Evolutionary conservation across 2,888 invertebrate genomes (phyloP), one percentile per base, ranked within the genome.

Genomic region (Drosophila pseudotalamancana): DNA sequence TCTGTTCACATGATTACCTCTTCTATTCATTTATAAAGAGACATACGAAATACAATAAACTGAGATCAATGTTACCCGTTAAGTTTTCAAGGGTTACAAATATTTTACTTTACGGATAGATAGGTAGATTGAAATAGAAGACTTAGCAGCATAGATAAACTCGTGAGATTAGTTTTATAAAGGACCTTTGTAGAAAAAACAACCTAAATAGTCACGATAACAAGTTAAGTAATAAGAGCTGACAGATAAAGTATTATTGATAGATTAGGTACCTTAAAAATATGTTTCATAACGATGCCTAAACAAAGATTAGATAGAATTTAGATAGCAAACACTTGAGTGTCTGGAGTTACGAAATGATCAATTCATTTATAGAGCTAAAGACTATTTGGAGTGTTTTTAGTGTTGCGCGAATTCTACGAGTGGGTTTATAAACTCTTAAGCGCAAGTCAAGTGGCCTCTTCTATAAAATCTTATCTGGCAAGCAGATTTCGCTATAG

Each of bases 271-370:
- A 40, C 23, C 23, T 29, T n/a, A n/a, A n/a, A n/a, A n/a, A n/a
- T n/a, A n/a, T n/a, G n/a, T 43, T 45, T 48, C 21, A 21, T 57
- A 57, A 23, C 8, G 45, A 12, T 51, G 14, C 27, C 42, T 21
- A 21, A 31, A 32, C 23, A 6, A 6, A 49, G 75, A 73, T 75
- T 75, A 71, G 62, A 75, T 71, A 56, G 23, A 40, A 59, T 42
- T 6, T 18, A 43, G 35, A 59, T 37, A 59, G 23, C 35, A 35
- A 21, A 9, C 25, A 11, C 34, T 72, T 19, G 60, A 72, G 68
- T 63, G 49, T 11, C 9, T 27, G 42, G 34, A 39, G 49, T 63
- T 73, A 42, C 12, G 54, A 45, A 35, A 59, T 35, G 46, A 68
- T 57, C 67, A 34, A 14, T 21, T 8, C 12, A 19, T 49, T 31